phyloP scores from a whole-genome alignment of 2,888 invertebrate genomes.

The Strigamia crassipes region DNA sequence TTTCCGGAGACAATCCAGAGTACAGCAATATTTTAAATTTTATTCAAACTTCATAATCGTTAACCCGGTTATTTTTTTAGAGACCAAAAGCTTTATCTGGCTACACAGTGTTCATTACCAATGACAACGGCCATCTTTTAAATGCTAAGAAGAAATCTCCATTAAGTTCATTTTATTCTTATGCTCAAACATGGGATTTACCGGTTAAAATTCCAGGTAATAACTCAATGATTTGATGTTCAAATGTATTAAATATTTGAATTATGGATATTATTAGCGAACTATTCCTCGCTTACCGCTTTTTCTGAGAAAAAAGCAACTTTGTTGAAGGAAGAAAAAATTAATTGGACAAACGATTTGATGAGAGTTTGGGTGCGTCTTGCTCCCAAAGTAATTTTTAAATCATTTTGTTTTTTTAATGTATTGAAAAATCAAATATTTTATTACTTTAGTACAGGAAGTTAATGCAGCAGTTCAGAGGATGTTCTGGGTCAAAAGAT shows the following conservation, averaged over 20 bases:
- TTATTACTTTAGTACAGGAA: neutral
- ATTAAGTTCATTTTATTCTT: neutral
- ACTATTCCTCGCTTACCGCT: neutral
- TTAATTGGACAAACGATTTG: conserved; percentile 1
- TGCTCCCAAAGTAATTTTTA: neutral
- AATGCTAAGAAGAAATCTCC: neutral
- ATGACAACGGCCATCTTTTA: neutral
- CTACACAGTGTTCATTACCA: neutral
- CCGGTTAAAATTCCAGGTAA: neutral
- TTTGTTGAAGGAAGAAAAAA: neutral
- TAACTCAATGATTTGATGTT: too few species aligned
- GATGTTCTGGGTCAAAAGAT: neutral
- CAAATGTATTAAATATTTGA: too few species aligned
- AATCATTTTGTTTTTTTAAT: too few species aligned
- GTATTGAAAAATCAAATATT: neutral
- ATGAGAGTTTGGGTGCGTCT: neutral
- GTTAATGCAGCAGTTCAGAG: neutral
- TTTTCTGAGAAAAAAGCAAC: neutral
- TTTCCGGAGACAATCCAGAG: neutral
- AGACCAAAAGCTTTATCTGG: neutral
- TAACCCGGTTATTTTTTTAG: neutral
- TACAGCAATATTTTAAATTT: neutral
- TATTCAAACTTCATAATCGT: neutral
- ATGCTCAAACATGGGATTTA: neutral
- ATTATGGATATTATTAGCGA: too few species aligned